Conservation (phyloP, 2,797 vertebrate genomes). For the Crypturellus tataupa region DNA sequence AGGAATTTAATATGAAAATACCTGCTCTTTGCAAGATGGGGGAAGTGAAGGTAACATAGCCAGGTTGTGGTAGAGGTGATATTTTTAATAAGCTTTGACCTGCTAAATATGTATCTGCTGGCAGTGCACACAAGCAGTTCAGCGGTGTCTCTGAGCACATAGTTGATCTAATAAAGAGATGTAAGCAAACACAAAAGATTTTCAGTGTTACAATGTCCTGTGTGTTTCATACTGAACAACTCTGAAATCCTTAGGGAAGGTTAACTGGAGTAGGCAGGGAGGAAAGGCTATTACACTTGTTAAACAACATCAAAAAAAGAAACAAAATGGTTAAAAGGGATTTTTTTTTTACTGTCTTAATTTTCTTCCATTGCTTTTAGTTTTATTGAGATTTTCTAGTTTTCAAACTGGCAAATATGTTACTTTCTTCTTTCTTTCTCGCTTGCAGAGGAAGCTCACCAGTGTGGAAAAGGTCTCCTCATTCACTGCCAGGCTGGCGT, state of each 20-base stretch:
- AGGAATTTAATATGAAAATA: background rate
- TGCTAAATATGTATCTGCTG: background rate
- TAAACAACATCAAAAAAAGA: background rate
- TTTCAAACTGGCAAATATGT: background rate
- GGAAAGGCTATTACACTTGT: background rate
- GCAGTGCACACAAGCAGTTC: accelerated
- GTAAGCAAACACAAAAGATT: accelerated
- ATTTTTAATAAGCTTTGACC: background rate
- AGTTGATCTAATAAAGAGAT: background rate
- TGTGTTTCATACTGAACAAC: background rate
- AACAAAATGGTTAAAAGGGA: background rate
- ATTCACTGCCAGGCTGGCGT: conserved; percentile 99
- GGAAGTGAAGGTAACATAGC: accelerated
- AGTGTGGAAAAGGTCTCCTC: conserved; percentile 94
- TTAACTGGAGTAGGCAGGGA: background rate
- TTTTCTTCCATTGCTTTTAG: background rate
- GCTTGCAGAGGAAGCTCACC: conserved; percentile 95
- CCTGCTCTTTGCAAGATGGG: background rate
- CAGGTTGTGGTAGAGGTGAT: accelerated
- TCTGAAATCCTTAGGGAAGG: background rate
- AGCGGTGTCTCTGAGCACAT: background rate
- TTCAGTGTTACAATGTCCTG: background rate
- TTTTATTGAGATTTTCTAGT: background rate
- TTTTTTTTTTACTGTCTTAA: background rate
- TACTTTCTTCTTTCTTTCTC: conserved; percentile 10